A percentile compares a stretch with the other conserved stretches of the same genome.
phyloP scores from a whole-genome alignment of 2,797 vertebrate species.

The Aselliscus stoliczkanus region DNA sequence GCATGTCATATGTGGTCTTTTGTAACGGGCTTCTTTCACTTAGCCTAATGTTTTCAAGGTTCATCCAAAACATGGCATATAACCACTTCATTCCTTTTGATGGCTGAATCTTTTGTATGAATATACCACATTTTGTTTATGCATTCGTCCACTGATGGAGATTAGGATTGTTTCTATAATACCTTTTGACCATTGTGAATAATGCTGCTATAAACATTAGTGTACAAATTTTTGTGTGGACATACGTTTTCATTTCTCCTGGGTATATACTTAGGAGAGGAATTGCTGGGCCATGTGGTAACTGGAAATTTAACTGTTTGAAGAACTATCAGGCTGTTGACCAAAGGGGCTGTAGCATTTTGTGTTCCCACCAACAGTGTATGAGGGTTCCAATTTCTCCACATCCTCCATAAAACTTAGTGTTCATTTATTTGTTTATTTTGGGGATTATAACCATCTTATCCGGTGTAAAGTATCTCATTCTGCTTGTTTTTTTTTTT shows the following conservation, averaged over 20 bases:
- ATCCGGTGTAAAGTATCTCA: neutral
- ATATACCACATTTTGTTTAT: neutral
- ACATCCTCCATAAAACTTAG: neutral
- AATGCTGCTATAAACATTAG: neutral
- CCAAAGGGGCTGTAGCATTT: neutral
- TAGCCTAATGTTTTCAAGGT: neutral
- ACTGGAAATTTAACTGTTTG: neutral
- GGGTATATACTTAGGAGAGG: neutral
- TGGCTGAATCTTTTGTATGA: neutral
- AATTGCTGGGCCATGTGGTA: neutral
- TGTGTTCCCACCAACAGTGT: neutral
- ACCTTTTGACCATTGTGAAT: neutral
- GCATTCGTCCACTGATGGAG: neutral
- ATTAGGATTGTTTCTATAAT: neutral
- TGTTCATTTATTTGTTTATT: neutral
- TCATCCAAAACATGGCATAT: neutral
- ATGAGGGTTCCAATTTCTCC: neutral
- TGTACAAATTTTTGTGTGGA: neutral
- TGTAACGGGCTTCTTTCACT: neutral
- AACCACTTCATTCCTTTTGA: neutral
- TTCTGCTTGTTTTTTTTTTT: too few species aligned
- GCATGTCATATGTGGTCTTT: neutral
- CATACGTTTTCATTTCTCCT: neutral
- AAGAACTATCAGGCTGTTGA: neutral
- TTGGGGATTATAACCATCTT: neutral